Percentiles rank a stretch among this genome's conserved stretches.
Evolutionary conservation across 2,797 vertebrate species (phyloP).

Genomic region (Tauraco hartlaubi): DNA sequence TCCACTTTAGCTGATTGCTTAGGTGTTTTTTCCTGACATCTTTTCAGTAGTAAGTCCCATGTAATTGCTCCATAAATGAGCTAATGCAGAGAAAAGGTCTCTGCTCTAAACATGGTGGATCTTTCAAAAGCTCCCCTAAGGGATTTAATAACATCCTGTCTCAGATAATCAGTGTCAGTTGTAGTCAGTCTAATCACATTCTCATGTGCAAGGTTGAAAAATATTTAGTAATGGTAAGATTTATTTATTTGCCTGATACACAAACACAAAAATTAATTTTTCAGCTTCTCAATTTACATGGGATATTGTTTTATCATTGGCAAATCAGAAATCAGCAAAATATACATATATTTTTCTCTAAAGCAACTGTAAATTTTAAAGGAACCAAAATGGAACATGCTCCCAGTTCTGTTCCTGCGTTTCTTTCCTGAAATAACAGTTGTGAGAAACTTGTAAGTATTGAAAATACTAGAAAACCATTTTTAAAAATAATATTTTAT

Average conservation of each 20-base stretch:
- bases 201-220: slow-evolving; percentile 38
- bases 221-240: slow-evolving; percentile 59
- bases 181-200: slow-evolving; percentile 48
- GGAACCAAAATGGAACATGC: not conserved
- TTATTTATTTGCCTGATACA: slow-evolving; percentile 52
- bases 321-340: not conserved
- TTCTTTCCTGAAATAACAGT: not conserved
- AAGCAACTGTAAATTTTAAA: not conserved
- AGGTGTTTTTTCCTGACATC: not conserved
- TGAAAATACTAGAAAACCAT: not conserved
- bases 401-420: not conserved
- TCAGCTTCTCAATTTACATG: not conserved
- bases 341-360: not conserved
- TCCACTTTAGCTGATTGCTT: slow-evolving; percentile 11
- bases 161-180: slow-evolving; percentile 53
- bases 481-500: not conserved
- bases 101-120: not conserved
- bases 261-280: slow-evolving; percentile 34
- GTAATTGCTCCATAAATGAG: slow-evolving; percentile 46
- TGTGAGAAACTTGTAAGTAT: not conserved
- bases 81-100: slow-evolving; percentile 39
- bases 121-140: slow-evolving; percentile 40
- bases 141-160: slow-evolving; percentile 53
- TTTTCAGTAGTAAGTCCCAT: not conserved
- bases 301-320: not conserved